Evolutionary conservation across 2,797 vertebrate genomes (phyloP).

Genomic region (Sebastes hubbsi): DNA sequence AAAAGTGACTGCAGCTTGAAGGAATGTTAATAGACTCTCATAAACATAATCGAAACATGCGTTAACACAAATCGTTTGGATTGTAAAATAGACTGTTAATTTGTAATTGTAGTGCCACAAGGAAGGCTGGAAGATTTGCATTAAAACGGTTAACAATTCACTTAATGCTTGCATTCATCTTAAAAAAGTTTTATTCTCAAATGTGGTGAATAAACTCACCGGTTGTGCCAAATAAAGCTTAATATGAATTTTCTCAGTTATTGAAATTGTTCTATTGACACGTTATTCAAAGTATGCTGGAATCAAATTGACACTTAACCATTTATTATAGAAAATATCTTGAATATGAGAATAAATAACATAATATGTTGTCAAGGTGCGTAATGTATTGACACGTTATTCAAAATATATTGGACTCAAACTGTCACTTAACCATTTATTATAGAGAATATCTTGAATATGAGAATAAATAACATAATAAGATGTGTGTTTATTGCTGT

Average conservation of each 20-base stretch:
- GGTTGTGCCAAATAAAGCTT: background rate
- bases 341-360: background rate
- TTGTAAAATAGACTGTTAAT: slow-evolving; percentile 2
- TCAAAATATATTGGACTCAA: background rate
- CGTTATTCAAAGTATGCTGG: background rate
- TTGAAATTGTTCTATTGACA: background rate
- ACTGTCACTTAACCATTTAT: background rate
- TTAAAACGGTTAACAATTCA: background rate
- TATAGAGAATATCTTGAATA: background rate
- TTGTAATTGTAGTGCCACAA: background rate
- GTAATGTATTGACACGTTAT: background rate
- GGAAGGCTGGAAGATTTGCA: background rate
- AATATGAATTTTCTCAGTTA: background rate
- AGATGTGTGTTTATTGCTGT: slow-evolving; percentile 29
- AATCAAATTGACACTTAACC: background rate
- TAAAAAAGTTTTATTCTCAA: background rate
- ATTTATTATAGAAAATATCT: background rate
- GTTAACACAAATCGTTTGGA: background rate
- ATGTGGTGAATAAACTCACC: background rate
- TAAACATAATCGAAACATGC: slow-evolving; percentile 1
- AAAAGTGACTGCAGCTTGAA: background rate
- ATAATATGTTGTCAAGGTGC: background rate
- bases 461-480: background rate
- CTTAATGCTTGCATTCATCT: background rate
- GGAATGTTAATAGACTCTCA: background rate